Evolutionary conservation across 2,797 vertebrate genomes (phyloP).

Genomic region (Argentina silus): DNA sequence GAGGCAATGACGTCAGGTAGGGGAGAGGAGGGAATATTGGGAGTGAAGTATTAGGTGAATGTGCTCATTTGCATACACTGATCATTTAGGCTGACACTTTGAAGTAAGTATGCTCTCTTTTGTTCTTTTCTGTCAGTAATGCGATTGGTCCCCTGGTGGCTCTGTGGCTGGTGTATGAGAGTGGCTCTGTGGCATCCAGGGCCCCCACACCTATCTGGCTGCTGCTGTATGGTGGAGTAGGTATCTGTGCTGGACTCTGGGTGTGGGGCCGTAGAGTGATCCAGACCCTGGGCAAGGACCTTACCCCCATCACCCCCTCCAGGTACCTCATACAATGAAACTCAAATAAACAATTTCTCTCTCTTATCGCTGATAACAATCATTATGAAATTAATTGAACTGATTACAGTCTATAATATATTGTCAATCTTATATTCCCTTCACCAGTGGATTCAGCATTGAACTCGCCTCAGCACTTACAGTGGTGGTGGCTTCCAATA

Average conservation of each 20-base stretch:
- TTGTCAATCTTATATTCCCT: slow-evolving; percentile 19
- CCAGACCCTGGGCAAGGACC: slow-evolving; percentile 96
- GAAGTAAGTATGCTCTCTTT: neutral
- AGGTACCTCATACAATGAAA: slow-evolving; percentile 76
- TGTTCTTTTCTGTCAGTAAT: slow-evolving; percentile 77
- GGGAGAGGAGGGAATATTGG: neutral
- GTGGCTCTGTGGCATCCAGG: slow-evolving; percentile 77
- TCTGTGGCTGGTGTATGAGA: slow-evolving; percentile 88
- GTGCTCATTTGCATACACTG: neutral
- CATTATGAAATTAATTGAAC: neutral
- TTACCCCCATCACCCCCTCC: slow-evolving; percentile 96
- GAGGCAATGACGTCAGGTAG: slow-evolving; percentile 96
- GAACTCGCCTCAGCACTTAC: slow-evolving; percentile 94
- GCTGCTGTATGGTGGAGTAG: slow-evolving; percentile 89
- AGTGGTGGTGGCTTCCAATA: slow-evolving; percentile 92
- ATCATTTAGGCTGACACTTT: neutral
- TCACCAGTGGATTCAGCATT: slow-evolving; percentile 92
- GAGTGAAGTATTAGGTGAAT: neutral
- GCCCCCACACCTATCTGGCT: slow-evolving; percentile 91
- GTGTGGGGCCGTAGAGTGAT: slow-evolving; percentile 96
- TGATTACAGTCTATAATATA: neutral
- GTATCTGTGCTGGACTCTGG: slow-evolving; percentile 93
- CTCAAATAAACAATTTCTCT: neutral
- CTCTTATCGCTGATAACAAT: too few relatives aligned
- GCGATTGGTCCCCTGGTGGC: slow-evolving; percentile 95